phyloP scores from a whole-genome alignment of 2,797 vertebrate genomes.

The Sebastiscus tertius region DNA sequence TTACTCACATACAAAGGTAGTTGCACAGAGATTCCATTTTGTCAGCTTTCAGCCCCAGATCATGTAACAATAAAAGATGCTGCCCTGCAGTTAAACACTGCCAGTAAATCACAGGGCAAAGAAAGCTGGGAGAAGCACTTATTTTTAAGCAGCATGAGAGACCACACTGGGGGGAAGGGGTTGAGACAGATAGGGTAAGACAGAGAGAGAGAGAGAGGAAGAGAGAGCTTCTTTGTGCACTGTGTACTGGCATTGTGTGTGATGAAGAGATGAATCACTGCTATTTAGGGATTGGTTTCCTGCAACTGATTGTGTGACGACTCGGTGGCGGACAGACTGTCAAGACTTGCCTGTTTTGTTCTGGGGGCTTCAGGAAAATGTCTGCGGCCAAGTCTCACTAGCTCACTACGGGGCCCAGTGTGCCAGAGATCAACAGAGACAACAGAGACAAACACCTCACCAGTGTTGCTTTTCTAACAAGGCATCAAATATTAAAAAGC shows the following conservation, averaged over 20 bases:
- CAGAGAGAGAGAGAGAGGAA: slow-evolving; percentile 55
- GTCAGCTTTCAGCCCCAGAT: slow-evolving; percentile 85
- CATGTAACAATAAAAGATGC: slow-evolving; percentile 85
- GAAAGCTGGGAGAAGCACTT: slow-evolving; percentile 81
- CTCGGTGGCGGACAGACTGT: slow-evolving; percentile 84
- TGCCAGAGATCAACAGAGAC: slow-evolving; percentile 78
- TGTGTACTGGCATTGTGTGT: slow-evolving; percentile 82
- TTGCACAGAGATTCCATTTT: slow-evolving; percentile 80
- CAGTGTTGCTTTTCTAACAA: slow-evolving; percentile 64
- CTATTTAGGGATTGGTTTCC: slow-evolving; percentile 89
- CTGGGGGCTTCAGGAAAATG: slow-evolving; percentile 82
- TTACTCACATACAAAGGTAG: slow-evolving; percentile 70
- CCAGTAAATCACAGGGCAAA: slow-evolving; percentile 82
- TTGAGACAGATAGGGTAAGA: slow-evolving; percentile 74
- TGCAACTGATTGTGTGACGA: slow-evolving; percentile 85
- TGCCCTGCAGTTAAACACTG: slow-evolving; percentile 82
- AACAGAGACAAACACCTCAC: slow-evolving; percentile 73
- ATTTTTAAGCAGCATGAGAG: slow-evolving; percentile 80
- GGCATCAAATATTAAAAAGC: slow-evolving; percentile 74
- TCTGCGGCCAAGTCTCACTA: slow-evolving; percentile 77
- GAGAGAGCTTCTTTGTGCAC: slow-evolving; percentile 82
- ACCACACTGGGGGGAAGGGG: slow-evolving; percentile 70
- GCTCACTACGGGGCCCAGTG: slow-evolving; percentile 71
- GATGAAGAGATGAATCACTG: slow-evolving; percentile 87
- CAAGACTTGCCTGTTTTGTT: slow-evolving; percentile 87